Base-by-base conservation (phyloP, 2,113 vertebrate species). In the Tetrao urogallus region DNA sequence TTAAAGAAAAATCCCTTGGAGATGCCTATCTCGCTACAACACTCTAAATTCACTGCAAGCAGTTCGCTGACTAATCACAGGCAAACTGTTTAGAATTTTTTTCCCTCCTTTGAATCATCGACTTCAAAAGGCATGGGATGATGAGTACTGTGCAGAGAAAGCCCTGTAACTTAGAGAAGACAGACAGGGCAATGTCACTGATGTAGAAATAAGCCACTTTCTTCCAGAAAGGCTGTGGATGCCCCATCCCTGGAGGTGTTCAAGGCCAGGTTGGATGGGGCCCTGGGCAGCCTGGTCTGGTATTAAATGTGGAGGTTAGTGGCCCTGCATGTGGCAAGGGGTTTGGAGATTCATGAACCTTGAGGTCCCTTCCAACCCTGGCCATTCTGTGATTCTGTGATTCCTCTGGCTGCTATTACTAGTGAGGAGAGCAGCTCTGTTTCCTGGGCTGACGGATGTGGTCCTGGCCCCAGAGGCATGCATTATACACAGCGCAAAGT, bases 361-460 rank as follows among this genome's bases (percentile, higher is more conserved):
- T 40, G 40, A 40, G 40, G 40, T 40, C 40, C 40, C 11, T 40
- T 40, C 40, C 40, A 40, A 40, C 40, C 40, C 40, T 12, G 40
- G 40, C 40, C 40, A 40, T 40, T 40, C 40, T 40, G 40, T 40
- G 40, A 40, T 40, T 40, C 40, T 40, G 40, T 40, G 40, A 40
- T 40, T 40, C n/a, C 88, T 86, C 88, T 91, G 18, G 5, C 88
- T 76, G 82, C 75, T 92, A 91, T 90, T 84, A 94, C 82, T 77
- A 82, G 66, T 38, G 92, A 71, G 87, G 85, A 79, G 8, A 92
- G 56, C 82, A 95, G 77, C 47, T 52, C 89, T 92, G 86, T 64
- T 84, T 3, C 4, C 18, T 0, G 72, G 65, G 69, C 88, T 64
- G 86, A 57, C 32, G 72, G 65, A 52, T 8, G 11, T 0, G 5